phyloP scores from a whole-genome alignment of 1,140 invertebrate species.

The Aporrectodea caliginosa region DNA sequence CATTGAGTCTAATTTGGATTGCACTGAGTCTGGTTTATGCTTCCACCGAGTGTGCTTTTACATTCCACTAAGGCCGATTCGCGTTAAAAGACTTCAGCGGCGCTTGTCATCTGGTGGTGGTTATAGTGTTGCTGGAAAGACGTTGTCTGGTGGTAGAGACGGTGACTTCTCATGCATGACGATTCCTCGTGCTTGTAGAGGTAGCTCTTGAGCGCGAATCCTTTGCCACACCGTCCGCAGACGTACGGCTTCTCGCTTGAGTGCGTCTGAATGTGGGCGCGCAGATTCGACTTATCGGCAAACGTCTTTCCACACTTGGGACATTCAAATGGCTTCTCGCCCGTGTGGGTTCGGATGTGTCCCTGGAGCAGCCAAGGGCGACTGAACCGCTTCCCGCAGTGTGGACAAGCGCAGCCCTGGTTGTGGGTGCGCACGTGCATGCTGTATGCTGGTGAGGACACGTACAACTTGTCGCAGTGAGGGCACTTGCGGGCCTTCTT shows the following conservation, averaged over 20 bases:
- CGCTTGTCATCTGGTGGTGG: too few relatives aligned
- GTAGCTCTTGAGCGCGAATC: slow-evolving; percentile 65
- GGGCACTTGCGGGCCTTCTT: slow-evolving; percentile 64
- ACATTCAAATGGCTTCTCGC: slow-evolving; percentile 95
- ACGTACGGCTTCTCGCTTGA: slow-evolving; percentile 92
- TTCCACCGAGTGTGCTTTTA: too few relatives aligned
- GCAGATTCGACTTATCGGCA: slow-evolving; percentile 92
- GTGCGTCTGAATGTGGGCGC: slow-evolving; percentile 98
- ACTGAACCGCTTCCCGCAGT: slow-evolving; percentile 96
- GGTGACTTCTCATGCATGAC: slow-evolving; percentile 50
- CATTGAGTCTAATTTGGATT: too few relatives aligned
- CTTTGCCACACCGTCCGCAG: slow-evolving; percentile 84
- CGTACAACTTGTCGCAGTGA: slow-evolving; percentile 88
- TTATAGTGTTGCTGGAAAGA: too few relatives aligned
- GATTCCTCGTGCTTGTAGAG: slow-evolving; percentile 58
- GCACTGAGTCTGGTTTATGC: too few relatives aligned
- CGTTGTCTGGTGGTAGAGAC: not conserved
- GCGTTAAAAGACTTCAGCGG: too few relatives aligned
- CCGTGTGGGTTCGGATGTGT: slow-evolving; percentile 92
- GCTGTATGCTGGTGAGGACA: slow-evolving; percentile 92
- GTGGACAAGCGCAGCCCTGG: slow-evolving; percentile 70
- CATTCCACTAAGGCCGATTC: too few relatives aligned
- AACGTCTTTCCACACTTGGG: slow-evolving; percentile 97
- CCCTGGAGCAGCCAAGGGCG: slow-evolving; percentile 92
- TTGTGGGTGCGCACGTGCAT: slow-evolving; percentile 95